Conservation (phyloP, 92 coral and sea anemone genomes). For the Plumapathes pennacea region DNA sequence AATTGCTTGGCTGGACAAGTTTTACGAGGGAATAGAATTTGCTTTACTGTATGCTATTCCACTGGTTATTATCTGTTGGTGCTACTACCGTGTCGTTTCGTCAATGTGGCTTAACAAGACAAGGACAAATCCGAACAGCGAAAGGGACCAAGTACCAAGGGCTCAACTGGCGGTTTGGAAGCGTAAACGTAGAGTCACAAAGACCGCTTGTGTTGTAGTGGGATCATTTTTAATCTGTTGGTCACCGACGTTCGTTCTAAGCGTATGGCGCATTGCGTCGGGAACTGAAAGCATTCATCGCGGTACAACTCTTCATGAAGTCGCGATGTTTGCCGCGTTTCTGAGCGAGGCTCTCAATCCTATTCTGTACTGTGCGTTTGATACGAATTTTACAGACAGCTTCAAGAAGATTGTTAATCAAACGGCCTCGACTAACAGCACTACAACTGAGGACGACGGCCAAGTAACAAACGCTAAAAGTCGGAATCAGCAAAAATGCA, state of each 20-base stretch:
- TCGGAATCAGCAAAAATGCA: no score
- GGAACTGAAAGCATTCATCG: slow-evolving; percentile 51
- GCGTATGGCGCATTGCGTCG: slow-evolving; percentile 31
- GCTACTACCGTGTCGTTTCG: slow-evolving; percentile 50
- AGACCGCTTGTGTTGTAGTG: slow-evolving; percentile 50
- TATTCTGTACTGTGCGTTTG: slow-evolving; percentile 38
- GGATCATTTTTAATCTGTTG: slow-evolving; percentile 58
- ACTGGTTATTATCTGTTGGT: slow-evolving; percentile 53
- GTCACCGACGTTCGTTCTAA: slow-evolving; percentile 59
- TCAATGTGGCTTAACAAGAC: not conserved
- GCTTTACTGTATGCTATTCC: slow-evolving; percentile 42
- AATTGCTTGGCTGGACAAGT: slow-evolving; percentile 38
- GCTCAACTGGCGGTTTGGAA: slow-evolving; percentile 9
- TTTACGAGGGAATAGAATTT: slow-evolving; percentile 55
- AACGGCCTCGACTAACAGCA: no score
- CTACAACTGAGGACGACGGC: no score
- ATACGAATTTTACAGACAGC: no score
- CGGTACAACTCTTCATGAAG: slow-evolving; percentile 35
- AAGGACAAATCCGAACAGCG: slow-evolving; percentile 7
- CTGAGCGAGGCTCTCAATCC: slow-evolving; percentile 71
- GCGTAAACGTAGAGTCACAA: slow-evolving; percentile 32
- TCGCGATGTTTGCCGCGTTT: slow-evolving; percentile 65
- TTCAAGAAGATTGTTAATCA: no score
- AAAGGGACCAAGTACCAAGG: slow-evolving; percentile 27
- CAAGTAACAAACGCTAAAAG: no score